Conservation (phyloP, 2,888 invertebrate species). For the Lagria hirta region DNA sequence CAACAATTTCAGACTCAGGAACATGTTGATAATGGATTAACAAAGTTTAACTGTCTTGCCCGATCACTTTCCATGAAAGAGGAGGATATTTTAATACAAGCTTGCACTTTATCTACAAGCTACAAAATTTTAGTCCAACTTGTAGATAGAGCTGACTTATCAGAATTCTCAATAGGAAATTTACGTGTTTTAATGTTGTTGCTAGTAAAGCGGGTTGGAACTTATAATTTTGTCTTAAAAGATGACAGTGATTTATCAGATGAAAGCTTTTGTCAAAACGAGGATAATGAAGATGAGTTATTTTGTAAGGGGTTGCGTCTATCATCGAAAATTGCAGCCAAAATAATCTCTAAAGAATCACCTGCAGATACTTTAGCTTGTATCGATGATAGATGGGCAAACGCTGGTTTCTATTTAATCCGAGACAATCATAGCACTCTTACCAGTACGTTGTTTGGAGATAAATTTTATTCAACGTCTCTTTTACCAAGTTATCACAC, state of each 20-base stretch:
- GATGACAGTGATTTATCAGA: slow-evolving; percentile 4
- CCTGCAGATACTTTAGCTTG: slow-evolving; percentile 28
- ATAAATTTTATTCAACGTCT: slow-evolving; percentile 22
- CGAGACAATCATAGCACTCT: slow-evolving; percentile 15
- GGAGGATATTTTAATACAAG: too few species aligned
- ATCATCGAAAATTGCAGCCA: slow-evolving; percentile 32
- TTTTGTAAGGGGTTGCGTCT: slow-evolving; percentile 32
- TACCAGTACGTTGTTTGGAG: slow-evolving; percentile 21
- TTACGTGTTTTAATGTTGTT: slow-evolving; percentile 36
- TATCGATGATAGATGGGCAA: slow-evolving; percentile 35
- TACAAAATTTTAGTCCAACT: too few species aligned
- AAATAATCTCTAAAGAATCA: slow-evolving; percentile 34
- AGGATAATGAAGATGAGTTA: not conserved
- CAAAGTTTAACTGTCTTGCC: too few species aligned
- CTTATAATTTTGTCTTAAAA: not conserved
- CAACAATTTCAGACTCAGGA: too few species aligned
- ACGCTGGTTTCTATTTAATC: slow-evolving; percentile 32
- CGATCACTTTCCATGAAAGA: too few species aligned
- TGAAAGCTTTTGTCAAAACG: not conserved
- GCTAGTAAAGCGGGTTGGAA: slow-evolving; percentile 35
- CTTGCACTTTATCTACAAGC: too few species aligned
- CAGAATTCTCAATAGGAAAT: not conserved
- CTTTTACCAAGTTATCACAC: slow-evolving; percentile 25
- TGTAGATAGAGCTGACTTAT: too few species aligned
- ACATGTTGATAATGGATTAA: too few species aligned